Evolutionary conservation across 2,113 vertebrate species (phyloP).

Genomic region (Nothobranchius kuhntae): DNA sequence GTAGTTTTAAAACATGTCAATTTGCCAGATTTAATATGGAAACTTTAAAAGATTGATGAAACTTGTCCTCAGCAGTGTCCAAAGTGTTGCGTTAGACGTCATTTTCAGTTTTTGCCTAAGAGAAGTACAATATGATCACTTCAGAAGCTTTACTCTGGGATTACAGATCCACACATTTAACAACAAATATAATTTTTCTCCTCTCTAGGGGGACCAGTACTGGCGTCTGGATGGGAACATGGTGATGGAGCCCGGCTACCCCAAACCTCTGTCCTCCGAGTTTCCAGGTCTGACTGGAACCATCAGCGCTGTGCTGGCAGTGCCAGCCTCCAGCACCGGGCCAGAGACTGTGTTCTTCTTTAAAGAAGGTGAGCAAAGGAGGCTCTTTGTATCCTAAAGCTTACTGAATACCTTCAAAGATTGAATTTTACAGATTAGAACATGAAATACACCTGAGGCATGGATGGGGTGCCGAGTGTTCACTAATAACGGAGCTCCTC

Average conservation of each 20-base stretch:
- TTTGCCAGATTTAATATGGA: too few relatives aligned
- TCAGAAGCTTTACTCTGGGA: background rate
- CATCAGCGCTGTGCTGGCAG: slow-evolving; percentile 82
- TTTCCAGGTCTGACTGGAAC: slow-evolving; percentile 86
- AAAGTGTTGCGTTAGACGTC: too few relatives aligned
- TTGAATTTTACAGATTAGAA: too few relatives aligned
- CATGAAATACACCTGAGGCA: background rate
- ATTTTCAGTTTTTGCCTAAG: too few relatives aligned
- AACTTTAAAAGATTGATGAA: too few relatives aligned
- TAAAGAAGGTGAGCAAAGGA: slow-evolving; percentile 79
- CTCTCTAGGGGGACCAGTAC: slow-evolving; percentile 81
- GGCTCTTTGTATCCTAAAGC: background rate
- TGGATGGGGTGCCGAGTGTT: too few relatives aligned
- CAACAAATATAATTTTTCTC: background rate
- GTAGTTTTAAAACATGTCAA: too few relatives aligned
- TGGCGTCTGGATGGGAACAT: slow-evolving; percentile 88
- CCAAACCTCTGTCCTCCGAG: slow-evolving; percentile 83
- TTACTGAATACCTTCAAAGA: background rate
- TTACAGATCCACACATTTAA: background rate
- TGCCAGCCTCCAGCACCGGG: slow-evolving; percentile 78
- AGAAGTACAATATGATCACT: background rate
- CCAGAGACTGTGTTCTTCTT: slow-evolving; percentile 91
- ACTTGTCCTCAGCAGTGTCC: too few relatives aligned
- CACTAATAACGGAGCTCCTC: background rate
- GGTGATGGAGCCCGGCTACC: slow-evolving; percentile 82